Percentiles rank a stretch among this genome's conserved stretches.
Evolutionary conservation across 2,888 invertebrate genomes (phyloP).

Genomic region (Taenaris catops): DNA sequence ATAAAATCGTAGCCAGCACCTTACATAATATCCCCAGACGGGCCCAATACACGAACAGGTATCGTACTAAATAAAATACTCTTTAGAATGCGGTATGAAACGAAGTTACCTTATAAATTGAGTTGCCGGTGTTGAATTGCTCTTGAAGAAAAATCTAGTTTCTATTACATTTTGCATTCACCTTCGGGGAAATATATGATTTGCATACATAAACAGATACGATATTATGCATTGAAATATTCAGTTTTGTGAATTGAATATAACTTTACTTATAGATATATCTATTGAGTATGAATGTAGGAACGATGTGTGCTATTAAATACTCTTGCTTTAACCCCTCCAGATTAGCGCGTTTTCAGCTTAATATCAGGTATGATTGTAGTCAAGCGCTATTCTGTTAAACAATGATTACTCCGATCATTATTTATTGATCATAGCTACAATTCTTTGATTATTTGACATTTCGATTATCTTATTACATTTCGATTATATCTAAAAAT

Average conservation of each 20-base stretch:
- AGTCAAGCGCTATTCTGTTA: too few relatives aligned
- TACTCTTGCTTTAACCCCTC: too few relatives aligned
- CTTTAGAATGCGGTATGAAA: slow-evolving; percentile 32
- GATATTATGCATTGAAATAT: slow-evolving; percentile 13
- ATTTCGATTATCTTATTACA: too few relatives aligned
- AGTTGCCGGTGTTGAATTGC: slow-evolving; percentile 25
- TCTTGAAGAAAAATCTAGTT: slow-evolving; percentile 24
- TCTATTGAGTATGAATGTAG: too few relatives aligned
- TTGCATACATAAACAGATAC: slow-evolving; percentile 20
- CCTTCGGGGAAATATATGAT: slow-evolving; percentile 21
- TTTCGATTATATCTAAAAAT: too few relatives aligned
- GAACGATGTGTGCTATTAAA: too few relatives aligned
- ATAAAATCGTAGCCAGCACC: slow-evolving; percentile 62
- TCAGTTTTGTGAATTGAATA: slow-evolving; percentile 1
- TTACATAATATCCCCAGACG: slow-evolving; percentile 58
- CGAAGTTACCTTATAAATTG: slow-evolving; percentile 38
- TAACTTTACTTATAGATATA: background rate
- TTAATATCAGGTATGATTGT: too few relatives aligned
- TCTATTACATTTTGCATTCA: slow-evolving; percentile 22
- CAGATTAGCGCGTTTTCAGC: background rate
- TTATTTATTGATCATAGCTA: too few relatives aligned
- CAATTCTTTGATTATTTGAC: too few relatives aligned
- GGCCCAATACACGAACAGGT: slow-evolving; percentile 49
- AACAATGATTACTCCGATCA: too few relatives aligned
- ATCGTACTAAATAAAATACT: slow-evolving; percentile 54